Base-by-base conservation (phyloP, 2,888 invertebrate species). In the Kuschelorhynchus macadamiae region DNA sequence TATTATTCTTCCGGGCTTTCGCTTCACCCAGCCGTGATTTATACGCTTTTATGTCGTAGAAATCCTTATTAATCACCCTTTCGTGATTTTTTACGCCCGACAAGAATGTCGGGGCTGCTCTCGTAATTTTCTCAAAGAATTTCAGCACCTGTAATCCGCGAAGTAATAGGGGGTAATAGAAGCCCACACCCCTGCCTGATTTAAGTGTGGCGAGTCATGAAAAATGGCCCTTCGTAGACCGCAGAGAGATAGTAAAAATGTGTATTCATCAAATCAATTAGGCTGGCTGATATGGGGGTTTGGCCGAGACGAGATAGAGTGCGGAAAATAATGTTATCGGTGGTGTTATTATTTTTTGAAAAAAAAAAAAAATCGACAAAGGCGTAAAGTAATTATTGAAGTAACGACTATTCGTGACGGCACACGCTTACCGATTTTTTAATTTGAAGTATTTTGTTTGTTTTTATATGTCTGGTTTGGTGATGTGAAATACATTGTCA, bases 211-310 rank as follows among this genome's bases (percentile, higher is more conserved):
- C 59, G 14, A 65, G 59, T 65, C 65, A 65, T 65, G 65, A 65
- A 65, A 65, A 59, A 65, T 65, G 50, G 42, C 65, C 59, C 30
- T 39, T 39, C 39, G 64, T 25, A 44, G 53, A 41, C 62, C 52
- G 30, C 50, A n/a, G n/a, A 17, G 42, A 7, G 20, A 14, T 46
- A 53, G 55, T 63, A 63, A 63, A 63, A 25, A 65, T 59, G 59
- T 53, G 33, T 67, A 61, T 61, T 60, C 52, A 61, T 67, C 60
- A 62, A 67, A 67, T 59, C 67, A 62, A 67, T 61, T 67, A 67
- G 32, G 61, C 62, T n/a, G n/a, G n/a, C n/a, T 36, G 56, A 67
- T 61, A 67, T 36, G 61, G 60, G n/a, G 56, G 67, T 42, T 67
- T 55, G 67, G 67, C 61, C 44, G 14, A 47, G 49, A 60, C 56